Evolutionary conservation across 2,113 vertebrate genomes (phyloP).

Genomic region (Oncorhynchus keta): DNA sequence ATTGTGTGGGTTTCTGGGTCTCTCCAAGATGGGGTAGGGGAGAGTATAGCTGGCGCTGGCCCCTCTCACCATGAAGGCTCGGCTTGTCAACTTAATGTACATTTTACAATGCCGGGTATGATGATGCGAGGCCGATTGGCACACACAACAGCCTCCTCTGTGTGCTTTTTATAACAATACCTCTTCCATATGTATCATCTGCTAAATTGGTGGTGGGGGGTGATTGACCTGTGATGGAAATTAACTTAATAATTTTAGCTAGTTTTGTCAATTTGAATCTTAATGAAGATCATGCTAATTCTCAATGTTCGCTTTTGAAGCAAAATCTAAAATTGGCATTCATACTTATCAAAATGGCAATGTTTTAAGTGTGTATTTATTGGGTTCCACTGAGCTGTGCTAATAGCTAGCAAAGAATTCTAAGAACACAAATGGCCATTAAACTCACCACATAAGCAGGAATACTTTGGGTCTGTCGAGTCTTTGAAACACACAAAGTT

Average conservation of each 20-base stretch:
- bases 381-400: neutral
- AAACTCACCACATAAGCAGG: conserved; percentile 13
- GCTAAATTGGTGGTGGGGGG: conserved; percentile 44
- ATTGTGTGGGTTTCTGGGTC: conserved; percentile 58
- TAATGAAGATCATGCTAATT: neutral
- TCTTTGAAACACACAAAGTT: conserved; percentile 62
- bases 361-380: neutral
- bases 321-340: neutral
- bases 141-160: conserved; percentile 59
- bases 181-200: conserved; percentile 59
- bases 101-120: conserved; percentile 66
- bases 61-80: conserved; percentile 67
- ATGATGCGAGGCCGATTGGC: conserved; percentile 63
- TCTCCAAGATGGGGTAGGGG: conserved; percentile 50
- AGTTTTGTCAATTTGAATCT: conserved; percentile 7
- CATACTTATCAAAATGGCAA: neutral
- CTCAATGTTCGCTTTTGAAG: neutral
- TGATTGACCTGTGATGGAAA: conserved; percentile 36
- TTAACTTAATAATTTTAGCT: conserved; percentile 35
- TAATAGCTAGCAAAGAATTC: neutral
- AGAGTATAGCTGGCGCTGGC: conserved; percentile 55
- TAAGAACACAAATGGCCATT: neutral
- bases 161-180: conserved; percentile 68
- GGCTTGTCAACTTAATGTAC: conserved; percentile 72
- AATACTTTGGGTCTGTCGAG: conserved; percentile 40